A percentile compares a stretch with the other conserved stretches of the same genome.
phyloP scores from a whole-genome alignment of 2,797 vertebrate species.

The Mus caroli region DNA sequence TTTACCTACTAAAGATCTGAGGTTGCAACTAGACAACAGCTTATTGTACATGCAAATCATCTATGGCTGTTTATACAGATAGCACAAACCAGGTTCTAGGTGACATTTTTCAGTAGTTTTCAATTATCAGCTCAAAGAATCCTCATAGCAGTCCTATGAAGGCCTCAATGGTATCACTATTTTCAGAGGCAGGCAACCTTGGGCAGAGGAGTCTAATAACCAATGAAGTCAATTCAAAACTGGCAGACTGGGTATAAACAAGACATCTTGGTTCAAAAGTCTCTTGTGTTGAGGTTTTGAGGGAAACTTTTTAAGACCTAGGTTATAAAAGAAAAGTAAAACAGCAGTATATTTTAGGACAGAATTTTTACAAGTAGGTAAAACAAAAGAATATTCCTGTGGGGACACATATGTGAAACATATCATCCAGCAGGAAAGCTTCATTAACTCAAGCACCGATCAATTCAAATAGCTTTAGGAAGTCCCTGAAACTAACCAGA shows the following conservation, averaged over 20 bases:
- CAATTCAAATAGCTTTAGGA: not conserved
- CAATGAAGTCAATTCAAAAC: not conserved
- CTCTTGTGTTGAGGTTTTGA: not conserved
- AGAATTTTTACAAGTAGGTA: not conserved
- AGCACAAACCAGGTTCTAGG: not conserved
- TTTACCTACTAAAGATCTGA: not conserved
- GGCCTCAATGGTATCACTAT: not conserved
- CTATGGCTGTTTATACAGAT: not conserved
- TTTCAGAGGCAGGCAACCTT: constrained; percentile 13
- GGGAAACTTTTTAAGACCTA: not conserved
- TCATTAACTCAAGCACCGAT: not conserved
- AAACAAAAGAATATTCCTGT: not conserved
- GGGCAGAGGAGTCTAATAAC: not conserved
- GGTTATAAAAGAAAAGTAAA: not conserved
- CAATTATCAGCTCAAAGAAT: not conserved
- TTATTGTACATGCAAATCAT: not conserved
- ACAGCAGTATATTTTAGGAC: not conserved
- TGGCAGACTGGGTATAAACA: not conserved
- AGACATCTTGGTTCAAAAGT: not conserved
- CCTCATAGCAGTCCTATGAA: not conserved
- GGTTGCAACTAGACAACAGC: not conserved
- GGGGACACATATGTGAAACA: not conserved
- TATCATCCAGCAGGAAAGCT: not conserved
- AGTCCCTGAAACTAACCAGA: not conserved
- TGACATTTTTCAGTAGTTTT: not conserved